Base-by-base conservation (phyloP, 1,140 invertebrate species). In the Hypsibius dujardini region DNA sequence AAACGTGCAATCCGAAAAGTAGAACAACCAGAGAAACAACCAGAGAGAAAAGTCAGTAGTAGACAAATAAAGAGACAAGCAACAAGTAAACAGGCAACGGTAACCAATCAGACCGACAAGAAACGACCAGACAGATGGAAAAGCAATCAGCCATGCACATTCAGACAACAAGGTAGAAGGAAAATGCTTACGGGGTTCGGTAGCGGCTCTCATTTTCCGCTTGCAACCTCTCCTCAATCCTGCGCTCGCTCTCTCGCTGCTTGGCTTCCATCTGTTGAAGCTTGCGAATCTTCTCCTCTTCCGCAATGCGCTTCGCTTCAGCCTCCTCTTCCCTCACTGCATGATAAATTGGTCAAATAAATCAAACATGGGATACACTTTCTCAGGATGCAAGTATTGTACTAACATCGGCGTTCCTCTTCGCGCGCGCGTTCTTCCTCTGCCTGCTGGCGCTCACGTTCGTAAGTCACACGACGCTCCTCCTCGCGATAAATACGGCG, bases 401-500 rank as follows among this genome's bases (percentile, higher is more conserved):
- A 56, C 50, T 7, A 12, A 56, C 50, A n/a, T 12, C 7, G 7
- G 7, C 50, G 50, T 12, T 7, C 50, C n/a, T 56, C 50, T n/a
- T 56, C 50, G 7, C 7, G 7, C n/a, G 7, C 7, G 50, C 50
- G 50, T 56, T 56, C 7, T 56, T 56, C 50, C 50, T 7, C 50
- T 56, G 7, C 50, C n/a, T 56, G 7, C n/a, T 56, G 50, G 7
- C n/a, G 50, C n/a, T 56, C 7, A 7, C 50, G 50, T 56, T 56
- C 50, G 50, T 12, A 56, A 56, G 50, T n/a, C 50, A 12, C 50
- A 56, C 62, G 62, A 42, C 62, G 62, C 7, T 67, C 62, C 42
- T 67, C 62, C 42, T 67, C 62, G 12, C 62, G 62, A 12, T 67
- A 15, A 3, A 15, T 45, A 42, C 62, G 62, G 42, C 62, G 62